Percentiles rank a stretch among this genome's conserved stretches.
phyloP scores from a whole-genome alignment of 2,113 vertebrate species.

The Scatophagus argus region DNA sequence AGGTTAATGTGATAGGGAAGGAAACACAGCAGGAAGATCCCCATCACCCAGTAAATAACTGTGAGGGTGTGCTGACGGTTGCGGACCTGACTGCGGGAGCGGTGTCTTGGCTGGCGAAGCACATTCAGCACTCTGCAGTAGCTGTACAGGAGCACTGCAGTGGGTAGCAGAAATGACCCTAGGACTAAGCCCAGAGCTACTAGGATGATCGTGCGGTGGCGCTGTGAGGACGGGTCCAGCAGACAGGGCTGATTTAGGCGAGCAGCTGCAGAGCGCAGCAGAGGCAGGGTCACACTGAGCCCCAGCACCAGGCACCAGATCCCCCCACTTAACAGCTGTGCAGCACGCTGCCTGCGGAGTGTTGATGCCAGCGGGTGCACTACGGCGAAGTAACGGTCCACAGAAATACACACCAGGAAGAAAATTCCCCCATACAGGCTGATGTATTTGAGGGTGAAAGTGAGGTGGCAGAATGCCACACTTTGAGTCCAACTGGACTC shows the following conservation, averaged over 20 bases:
- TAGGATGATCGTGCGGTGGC: slow-evolving; percentile 72
- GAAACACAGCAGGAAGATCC: slow-evolving; percentile 81
- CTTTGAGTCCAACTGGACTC: slow-evolving; percentile 57
- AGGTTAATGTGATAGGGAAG: slow-evolving; percentile 82
- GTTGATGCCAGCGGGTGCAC: slow-evolving; percentile 70
- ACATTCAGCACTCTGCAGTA: slow-evolving; percentile 77
- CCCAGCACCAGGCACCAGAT: slow-evolving; percentile 81
- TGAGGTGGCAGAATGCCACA: slow-evolving; percentile 73
- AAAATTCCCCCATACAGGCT: slow-evolving; percentile 84
- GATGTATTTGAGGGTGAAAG: slow-evolving; percentile 83
- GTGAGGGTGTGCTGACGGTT: slow-evolving; percentile 67
- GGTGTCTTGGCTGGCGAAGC: slow-evolving; percentile 58
- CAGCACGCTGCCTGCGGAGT: slow-evolving; percentile 47
- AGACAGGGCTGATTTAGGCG: slow-evolving; percentile 63
- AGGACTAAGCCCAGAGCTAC: slow-evolving; percentile 70
- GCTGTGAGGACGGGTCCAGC: slow-evolving; percentile 69
- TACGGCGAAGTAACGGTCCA: slow-evolving; percentile 82
- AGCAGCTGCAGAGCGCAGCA: slow-evolving; percentile 64
- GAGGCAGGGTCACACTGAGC: slow-evolving; percentile 73
- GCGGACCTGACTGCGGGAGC: slow-evolving; percentile 27
- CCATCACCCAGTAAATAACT: slow-evolving; percentile 81
- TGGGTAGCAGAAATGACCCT: slow-evolving; percentile 76
- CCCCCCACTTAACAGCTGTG: slow-evolving; percentile 66
- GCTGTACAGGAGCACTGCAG: slow-evolving; percentile 78
- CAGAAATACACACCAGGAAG: slow-evolving; percentile 82